Evolutionary conservation across 2,113 vertebrate genomes (phyloP).

Genomic region (Syngnathoides biaculeatus): DNA sequence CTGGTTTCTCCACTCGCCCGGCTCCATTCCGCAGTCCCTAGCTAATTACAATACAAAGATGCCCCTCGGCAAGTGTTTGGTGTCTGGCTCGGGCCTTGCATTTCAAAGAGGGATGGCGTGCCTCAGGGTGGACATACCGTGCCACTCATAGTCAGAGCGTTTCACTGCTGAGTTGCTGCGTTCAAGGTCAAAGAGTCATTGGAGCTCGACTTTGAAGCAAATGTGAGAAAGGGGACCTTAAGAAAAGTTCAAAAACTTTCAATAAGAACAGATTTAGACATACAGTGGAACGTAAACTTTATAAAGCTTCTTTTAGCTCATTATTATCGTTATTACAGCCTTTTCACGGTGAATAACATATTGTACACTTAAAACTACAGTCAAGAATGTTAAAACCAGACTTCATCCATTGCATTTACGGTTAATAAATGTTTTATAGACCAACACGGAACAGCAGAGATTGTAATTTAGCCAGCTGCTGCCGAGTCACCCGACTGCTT

Average conservation of each 20-base stretch:
- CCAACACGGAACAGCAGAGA: background rate
- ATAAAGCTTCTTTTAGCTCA: too few species aligned
- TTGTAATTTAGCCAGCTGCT: background rate
- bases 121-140: constrained; percentile 30
- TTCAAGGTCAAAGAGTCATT: background rate
- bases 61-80: constrained; percentile 35
- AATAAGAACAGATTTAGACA: background rate
- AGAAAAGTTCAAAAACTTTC: background rate
- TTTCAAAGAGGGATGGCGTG: constrained; percentile 40
- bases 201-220: background rate
- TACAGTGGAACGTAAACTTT: background rate
- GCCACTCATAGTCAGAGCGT: background rate
- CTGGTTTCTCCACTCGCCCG: constrained; percentile 31
- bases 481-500: background rate
- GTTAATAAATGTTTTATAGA: background rate
- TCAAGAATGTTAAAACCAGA: background rate
- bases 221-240: background rate
- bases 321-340: background rate
- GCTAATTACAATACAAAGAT: constrained; percentile 48
- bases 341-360: background rate
- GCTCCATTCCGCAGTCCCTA: constrained; percentile 11
- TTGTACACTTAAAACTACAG: background rate
- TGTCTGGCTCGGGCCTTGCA: constrained; percentile 23
- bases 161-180: background rate
- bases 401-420: background rate